Evolutionary conservation across 2,113 vertebrate species (phyloP).

Genomic region (Cervus canadensis): DNA sequence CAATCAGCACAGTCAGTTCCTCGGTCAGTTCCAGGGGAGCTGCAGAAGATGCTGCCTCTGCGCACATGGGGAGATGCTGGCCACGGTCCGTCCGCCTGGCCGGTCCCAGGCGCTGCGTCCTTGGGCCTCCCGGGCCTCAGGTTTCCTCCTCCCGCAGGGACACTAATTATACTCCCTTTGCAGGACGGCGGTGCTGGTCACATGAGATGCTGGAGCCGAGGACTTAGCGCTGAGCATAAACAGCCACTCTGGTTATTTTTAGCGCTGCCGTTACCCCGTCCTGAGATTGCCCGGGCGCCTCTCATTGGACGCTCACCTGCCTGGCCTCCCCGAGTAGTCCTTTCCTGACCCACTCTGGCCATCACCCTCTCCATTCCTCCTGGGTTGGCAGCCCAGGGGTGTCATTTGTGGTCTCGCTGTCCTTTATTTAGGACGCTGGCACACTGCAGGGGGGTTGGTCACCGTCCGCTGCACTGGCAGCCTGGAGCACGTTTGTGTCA

Average conservation of each 20-base stretch:
- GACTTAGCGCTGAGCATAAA: neutral
- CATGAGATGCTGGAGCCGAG: no score
- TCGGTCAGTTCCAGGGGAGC: neutral
- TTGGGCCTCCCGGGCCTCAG: neutral
- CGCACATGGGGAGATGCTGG: fast-evolving
- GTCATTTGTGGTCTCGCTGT: neutral
- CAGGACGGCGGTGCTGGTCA: neutral
- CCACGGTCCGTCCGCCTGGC: no score
- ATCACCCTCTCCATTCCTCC: neutral
- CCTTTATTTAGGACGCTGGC: neutral
- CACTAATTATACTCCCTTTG: neutral
- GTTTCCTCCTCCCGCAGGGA: neutral
- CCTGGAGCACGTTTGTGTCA: neutral
- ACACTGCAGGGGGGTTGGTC: neutral
- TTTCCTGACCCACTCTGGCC: neutral
- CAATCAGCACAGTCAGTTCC: no score
- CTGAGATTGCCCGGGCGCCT: neutral
- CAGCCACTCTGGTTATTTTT: neutral
- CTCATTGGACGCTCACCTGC: neutral
- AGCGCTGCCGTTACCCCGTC: neutral
- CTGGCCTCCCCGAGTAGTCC: neutral
- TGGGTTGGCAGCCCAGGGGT: neutral
- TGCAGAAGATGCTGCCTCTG: neutral
- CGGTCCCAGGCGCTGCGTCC: neutral
- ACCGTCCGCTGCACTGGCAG: neutral